phyloP scores from a whole-genome alignment of 2,888 invertebrate genomes.

The Rotaria socialis region DNA sequence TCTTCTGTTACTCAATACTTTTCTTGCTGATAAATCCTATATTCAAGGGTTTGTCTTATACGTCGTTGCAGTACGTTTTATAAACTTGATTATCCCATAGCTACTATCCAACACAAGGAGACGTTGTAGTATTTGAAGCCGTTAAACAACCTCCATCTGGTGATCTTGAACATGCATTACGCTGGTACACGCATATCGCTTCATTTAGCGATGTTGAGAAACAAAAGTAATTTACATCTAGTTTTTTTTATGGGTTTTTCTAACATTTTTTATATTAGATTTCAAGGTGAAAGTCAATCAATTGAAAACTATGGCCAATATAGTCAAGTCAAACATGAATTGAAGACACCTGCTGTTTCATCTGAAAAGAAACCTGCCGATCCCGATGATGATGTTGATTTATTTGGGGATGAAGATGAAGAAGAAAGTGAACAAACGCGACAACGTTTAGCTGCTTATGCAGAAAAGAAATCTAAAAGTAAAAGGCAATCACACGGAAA shows the following conservation, averaged over 20 bases:
- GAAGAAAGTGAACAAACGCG: slow-evolving; percentile 45
- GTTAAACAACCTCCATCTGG: slow-evolving; percentile 37
- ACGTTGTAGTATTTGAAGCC: slow-evolving; percentile 44
- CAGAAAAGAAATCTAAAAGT: slow-evolving; percentile 44
- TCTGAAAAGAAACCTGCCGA: too few species aligned
- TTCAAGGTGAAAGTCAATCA: slow-evolving; percentile 31
- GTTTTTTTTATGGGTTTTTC: neutral
- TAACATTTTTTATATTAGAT: neutral
- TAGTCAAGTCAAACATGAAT: slow-evolving; percentile 6
- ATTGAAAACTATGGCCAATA: slow-evolving; percentile 29
- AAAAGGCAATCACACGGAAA: neutral
- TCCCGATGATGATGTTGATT: slow-evolving; percentile 41
- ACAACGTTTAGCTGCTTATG: slow-evolving; percentile 45
- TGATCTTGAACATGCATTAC: slow-evolving; percentile 41
- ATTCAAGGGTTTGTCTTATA: neutral
- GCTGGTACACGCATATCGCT: slow-evolving; percentile 45
- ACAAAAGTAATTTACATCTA: neutral
- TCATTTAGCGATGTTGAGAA: slow-evolving; percentile 44
- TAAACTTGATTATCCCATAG: neutral
- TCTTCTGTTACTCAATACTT: neutral
- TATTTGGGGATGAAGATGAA: slow-evolving; percentile 46
- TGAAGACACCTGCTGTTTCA: neutral
- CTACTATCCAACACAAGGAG: slow-evolving; percentile 41
- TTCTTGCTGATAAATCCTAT: neutral
- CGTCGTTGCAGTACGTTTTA: neutral